phyloP scores from a whole-genome alignment of 2,888 invertebrate species.

The Mythimna pallens region DNA sequence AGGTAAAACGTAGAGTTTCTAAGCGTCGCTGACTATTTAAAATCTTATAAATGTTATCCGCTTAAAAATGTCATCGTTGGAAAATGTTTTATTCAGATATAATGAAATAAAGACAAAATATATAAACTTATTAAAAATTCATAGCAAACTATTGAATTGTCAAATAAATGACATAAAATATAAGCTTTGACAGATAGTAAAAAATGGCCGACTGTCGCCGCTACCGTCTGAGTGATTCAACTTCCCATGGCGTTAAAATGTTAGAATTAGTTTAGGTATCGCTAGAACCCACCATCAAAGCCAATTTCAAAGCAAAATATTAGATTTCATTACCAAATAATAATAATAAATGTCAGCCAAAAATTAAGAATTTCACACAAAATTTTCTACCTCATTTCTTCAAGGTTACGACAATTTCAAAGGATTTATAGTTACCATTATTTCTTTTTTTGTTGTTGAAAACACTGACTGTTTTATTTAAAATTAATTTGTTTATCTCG shows the following conservation, averaged over 20 bases:
- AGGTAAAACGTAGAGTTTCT: conserved; percentile 78
- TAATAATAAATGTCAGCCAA: conserved; percentile 62
- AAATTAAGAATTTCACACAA: conserved; percentile 62
- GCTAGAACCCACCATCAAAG: conserved; percentile 84
- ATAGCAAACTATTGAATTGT: conserved; percentile 15
- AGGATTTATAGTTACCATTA: conserved; percentile 72
- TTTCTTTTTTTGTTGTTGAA: conserved; percentile 62
- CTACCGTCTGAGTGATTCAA: conserved; percentile 61
- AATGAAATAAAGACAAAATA: conserved; percentile 51
- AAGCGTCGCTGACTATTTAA: conserved; percentile 68
- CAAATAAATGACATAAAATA: conserved; percentile 8
- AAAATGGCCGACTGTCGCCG: conserved; percentile 34
- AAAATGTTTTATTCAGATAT: conserved; percentile 61
- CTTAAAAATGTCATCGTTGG: conserved; percentile 66
- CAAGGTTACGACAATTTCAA: conserved; percentile 63
- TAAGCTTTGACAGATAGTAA: conserved; percentile 18
- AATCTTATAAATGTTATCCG: conserved; percentile 70
- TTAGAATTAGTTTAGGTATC: conserved; percentile 84
- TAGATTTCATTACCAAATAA: conserved; percentile 62
- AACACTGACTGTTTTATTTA: conserved; percentile 64
- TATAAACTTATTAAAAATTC: neutral
- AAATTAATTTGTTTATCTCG: conserved; percentile 60
- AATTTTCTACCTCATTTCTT: conserved; percentile 77
- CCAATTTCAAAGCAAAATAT: conserved; percentile 69
- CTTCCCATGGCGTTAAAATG: conserved; percentile 63